A percentile compares a stretch with the other conserved stretches of the same genome.
phyloP scores from a whole-genome alignment of 2,113 vertebrate species.

The Microcebus ravelobensis region DNA sequence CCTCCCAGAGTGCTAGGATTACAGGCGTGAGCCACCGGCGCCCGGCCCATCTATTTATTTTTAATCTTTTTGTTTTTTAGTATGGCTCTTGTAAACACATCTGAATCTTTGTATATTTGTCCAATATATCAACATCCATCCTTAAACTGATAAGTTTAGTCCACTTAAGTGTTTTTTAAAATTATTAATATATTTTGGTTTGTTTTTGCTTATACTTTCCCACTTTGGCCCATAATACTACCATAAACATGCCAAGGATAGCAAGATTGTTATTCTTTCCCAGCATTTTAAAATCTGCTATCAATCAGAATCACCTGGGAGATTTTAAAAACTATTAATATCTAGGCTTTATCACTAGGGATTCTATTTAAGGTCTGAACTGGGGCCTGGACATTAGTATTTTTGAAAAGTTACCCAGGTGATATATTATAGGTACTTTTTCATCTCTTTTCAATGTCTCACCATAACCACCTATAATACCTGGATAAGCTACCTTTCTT shows the following conservation, averaged over 20 bases:
- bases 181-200: background rate
- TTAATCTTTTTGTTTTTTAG: slow-evolving; percentile 6
- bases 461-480: background rate
- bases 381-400: background rate
- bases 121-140: background rate
- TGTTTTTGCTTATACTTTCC: background rate
- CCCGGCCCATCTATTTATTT: background rate
- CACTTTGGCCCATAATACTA: background rate
- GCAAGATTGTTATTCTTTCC: background rate
- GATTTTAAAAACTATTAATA: slow-evolving; percentile 3
- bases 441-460: background rate
- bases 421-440: background rate
- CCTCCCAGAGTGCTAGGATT: no score
- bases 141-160: slow-evolving; percentile 9
- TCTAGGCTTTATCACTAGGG: background rate
- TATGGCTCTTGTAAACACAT: background rate
- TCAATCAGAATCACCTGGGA: background rate
- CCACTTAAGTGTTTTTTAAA: background rate
- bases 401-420: background rate
- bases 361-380: background rate
- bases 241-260: background rate
- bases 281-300: background rate
- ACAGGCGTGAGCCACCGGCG: no score
- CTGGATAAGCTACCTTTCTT: background rate
- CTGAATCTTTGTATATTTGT: slow-evolving; percentile 31